Evolutionary conservation across 2,888 invertebrate species (phyloP).

Genomic region (Drosophila quasianomalipes): DNA sequence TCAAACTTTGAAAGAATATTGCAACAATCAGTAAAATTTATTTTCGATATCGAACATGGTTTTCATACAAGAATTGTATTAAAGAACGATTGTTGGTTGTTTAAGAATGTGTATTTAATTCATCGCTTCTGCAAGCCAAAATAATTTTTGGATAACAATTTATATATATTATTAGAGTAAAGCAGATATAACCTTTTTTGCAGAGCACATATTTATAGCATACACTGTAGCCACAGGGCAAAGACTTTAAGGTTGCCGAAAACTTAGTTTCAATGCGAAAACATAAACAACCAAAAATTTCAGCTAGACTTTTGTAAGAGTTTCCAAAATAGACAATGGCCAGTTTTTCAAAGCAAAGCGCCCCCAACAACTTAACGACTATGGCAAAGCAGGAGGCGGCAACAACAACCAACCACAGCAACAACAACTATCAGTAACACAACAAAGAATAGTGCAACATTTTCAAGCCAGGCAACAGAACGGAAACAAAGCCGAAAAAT

Average conservation of each 20-base stretch:
- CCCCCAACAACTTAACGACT: conserved; percentile 45
- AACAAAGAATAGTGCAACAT: conserved; percentile 62
- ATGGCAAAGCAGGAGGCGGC: conserved; percentile 4
- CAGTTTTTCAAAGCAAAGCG: conserved; percentile 47
- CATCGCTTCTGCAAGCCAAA: neutral
- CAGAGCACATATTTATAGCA: conserved; percentile 33
- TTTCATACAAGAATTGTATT: neutral
- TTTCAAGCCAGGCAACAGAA: conserved; percentile 62
- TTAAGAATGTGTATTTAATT: neutral
- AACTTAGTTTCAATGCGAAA: conserved; percentile 41
- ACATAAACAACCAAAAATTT: conserved; percentile 51
- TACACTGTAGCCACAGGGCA: conserved; percentile 46
- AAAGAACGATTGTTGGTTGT: neutral
- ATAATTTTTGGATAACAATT: neutral
- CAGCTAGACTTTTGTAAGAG: conserved; percentile 49
- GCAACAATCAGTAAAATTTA: neutral
- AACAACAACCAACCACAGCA: conserved; percentile 4
- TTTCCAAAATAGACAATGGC: conserved; percentile 75
- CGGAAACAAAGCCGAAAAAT: conserved; percentile 74
- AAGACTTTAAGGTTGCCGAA: conserved; percentile 25
- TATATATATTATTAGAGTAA: neutral
- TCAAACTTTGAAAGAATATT: neutral
- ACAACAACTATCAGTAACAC: conserved; percentile 19
- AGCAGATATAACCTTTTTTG: conserved; percentile 4
- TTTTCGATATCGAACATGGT: neutral